These are phyloP conservation scores for Agriopis marginaria DNA, from an alignment of 2,888 invertebrate species.

Conservation along the genomic window DNA sequence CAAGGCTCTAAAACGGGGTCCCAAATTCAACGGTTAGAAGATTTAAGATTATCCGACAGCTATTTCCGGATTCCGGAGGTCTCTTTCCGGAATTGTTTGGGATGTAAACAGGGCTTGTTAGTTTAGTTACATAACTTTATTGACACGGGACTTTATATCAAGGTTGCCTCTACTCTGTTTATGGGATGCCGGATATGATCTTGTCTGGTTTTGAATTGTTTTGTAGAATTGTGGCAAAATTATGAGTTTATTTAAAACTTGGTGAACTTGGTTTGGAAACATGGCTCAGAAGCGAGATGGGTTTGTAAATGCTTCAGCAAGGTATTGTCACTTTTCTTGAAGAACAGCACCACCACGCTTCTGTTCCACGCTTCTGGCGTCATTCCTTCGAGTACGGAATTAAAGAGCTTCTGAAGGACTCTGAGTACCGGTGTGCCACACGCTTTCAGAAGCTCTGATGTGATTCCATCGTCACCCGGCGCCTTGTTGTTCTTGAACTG, in stretches of 20 bases:
- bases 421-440: too few species aligned
- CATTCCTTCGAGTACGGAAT: too few species aligned
- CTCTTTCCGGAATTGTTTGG: constrained; percentile 34
- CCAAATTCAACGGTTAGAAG: constrained; percentile 30
- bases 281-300: too few species aligned
- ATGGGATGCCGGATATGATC: constrained; percentile 5
- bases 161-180: constrained; percentile 7
- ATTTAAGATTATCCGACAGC: constrained; percentile 30
- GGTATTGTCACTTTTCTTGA: too few species aligned
- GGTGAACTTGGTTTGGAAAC: too few species aligned
- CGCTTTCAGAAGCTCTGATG: too few species aligned
- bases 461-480: too few species aligned
- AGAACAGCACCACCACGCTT: too few species aligned
- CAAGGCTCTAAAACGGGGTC: constrained; percentile 5
- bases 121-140: constrained; percentile 26
- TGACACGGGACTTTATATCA: constrained; percentile 22
- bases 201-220: constrained; percentile 3
- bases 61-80: constrained; percentile 34
- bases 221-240: background rate
- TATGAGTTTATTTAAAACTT: background rate
- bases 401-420: too few species aligned
- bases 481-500: too few species aligned
- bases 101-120: constrained; percentile 20
- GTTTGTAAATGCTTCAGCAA: too few species aligned
- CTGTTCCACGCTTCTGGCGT: too few species aligned